Percentiles rank a stretch among this genome's conserved stretches.
Evolutionary conservation across 1,140 invertebrate genomes (phyloP).

Genomic region (Lethrus apterus): DNA sequence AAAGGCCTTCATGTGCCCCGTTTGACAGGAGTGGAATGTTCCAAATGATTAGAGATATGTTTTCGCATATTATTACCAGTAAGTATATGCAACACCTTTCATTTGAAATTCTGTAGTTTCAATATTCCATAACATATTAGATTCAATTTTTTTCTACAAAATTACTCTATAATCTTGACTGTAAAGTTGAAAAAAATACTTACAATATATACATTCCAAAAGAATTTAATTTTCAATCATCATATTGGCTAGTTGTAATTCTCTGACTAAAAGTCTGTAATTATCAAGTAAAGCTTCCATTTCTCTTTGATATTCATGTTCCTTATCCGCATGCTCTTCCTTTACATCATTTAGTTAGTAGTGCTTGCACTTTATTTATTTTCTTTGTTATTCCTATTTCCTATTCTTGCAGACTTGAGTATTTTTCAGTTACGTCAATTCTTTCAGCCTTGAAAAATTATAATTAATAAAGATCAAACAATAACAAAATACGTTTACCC

Average conservation of each 20-base stretch:
- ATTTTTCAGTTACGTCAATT: constrained; percentile 90
- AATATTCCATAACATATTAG: constrained; percentile 94
- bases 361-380: constrained; percentile 75
- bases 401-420: constrained; percentile 88
- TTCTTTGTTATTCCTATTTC: constrained; percentile 85
- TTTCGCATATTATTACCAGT: constrained; percentile 98
- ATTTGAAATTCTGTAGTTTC: constrained; percentile 98
- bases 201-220: no score
- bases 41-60: constrained; percentile 27
- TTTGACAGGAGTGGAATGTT: constrained; percentile 18
- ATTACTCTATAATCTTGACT: no score
- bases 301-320: constrained; percentile 89
- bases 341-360: constrained; percentile 72
- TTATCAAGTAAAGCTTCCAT: constrained; percentile 91
- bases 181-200: no score
- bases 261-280: constrained; percentile 76
- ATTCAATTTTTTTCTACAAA: constrained; percentile 78
- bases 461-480: no score
- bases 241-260: constrained; percentile 80
- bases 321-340: constrained; percentile 75
- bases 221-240: constrained; percentile 61
- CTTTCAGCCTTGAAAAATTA: no score
- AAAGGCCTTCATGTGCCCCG: constrained; percentile 33
- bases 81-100: constrained; percentile 96
- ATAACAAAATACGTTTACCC: no score